Conservation (phyloP, 2,113 vertebrate species). For the Orthonyx spaldingii region DNA sequence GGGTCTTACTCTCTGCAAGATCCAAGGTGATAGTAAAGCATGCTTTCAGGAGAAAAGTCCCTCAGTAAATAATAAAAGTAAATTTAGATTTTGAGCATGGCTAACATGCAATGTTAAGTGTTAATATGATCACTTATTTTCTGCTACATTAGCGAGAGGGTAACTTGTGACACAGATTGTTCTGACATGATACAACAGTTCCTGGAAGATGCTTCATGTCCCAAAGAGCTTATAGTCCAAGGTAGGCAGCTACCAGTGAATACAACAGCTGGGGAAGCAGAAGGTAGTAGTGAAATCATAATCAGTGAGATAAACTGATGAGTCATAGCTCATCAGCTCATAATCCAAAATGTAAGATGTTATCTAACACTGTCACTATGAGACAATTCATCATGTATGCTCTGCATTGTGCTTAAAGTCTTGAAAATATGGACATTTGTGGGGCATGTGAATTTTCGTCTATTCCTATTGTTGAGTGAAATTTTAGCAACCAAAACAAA, state of each 20-base stretch:
- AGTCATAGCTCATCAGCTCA: slow-evolving; percentile 1
- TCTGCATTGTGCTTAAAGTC: not conserved
- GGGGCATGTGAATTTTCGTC: not conserved
- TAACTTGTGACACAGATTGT: not conserved
- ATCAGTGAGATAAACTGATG: not conserved
- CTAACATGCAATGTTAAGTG: not conserved
- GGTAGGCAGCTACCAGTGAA: not conserved
- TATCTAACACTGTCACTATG: not conserved
- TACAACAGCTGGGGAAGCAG: not conserved
- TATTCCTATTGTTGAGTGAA: not conserved
- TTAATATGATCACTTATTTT: not conserved
- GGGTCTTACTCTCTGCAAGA: not conserved
- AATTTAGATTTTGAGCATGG: not conserved
- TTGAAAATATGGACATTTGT: not conserved
- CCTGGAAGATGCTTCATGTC: not conserved
- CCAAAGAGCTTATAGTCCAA: not conserved
- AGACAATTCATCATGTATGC: not conserved
- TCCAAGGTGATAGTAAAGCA: not conserved
- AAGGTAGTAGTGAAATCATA: not conserved
- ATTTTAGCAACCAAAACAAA: not conserved
- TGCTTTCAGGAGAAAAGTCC: not conserved
- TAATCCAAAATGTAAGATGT: not conserved
- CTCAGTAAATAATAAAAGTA: not conserved
- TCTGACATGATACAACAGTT: not conserved
- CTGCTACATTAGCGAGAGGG: not conserved